Evolutionary conservation across 2,797 vertebrate species (phyloP).

Genomic region (Cirrhinus mrigala): DNA sequence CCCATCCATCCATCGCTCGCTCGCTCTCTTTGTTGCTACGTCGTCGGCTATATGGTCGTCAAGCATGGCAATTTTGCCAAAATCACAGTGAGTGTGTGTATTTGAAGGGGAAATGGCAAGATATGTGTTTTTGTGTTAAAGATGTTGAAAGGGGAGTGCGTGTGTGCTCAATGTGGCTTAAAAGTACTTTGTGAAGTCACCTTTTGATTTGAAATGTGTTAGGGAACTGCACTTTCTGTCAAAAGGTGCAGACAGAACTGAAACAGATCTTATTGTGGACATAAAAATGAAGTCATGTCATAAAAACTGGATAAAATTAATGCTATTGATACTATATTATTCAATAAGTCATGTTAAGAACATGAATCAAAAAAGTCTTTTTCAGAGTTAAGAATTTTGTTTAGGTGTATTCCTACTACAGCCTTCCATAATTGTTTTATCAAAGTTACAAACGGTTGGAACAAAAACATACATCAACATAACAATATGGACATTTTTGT

Average conservation of each 20-base stretch:
- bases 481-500: neutral
- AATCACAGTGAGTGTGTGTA: slow-evolving; percentile 63
- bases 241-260: slow-evolving; percentile 10
- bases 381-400: neutral
- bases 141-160: slow-evolving; percentile 39
- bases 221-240: slow-evolving; percentile 27
- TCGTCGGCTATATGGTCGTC: slow-evolving; percentile 64
- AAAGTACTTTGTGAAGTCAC: slow-evolving; percentile 38
- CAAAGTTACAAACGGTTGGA: neutral
- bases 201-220: slow-evolving; percentile 44
- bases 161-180: slow-evolving; percentile 14
- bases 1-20: slow-evolving; percentile 42
- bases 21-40: slow-evolving; percentile 60
- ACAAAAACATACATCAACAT: neutral
- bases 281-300: slow-evolving; percentile 3
- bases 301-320: neutral
- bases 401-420: neutral
- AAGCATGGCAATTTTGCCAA: slow-evolving; percentile 64
- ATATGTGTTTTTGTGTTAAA: slow-evolving; percentile 48
- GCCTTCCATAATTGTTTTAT: neutral
- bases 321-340: neutral
- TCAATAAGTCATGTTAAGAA: neutral
- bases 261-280: slow-evolving; percentile 20
- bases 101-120: slow-evolving; percentile 57
- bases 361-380: neutral